A percentile compares a stretch with the other conserved stretches of the same genome.
phyloP scores from a whole-genome alignment of 2,113 vertebrate species.

The Alaudala cheleensis region DNA sequence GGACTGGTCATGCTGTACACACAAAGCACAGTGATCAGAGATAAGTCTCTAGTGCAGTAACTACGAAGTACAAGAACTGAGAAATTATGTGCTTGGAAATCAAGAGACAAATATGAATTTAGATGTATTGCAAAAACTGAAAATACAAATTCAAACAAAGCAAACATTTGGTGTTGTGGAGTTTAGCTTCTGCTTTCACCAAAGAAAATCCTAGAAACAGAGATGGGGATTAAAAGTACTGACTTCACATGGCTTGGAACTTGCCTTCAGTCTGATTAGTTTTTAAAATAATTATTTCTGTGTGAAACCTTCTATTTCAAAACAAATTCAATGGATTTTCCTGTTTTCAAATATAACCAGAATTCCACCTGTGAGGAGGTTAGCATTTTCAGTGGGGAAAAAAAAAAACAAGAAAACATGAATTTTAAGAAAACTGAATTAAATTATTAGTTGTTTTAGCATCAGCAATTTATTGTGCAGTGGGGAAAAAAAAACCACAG shows the following conservation, averaged over 20 bases:
- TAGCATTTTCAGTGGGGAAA: neutral
- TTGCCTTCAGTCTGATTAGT: neutral
- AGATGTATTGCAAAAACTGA: neutral
- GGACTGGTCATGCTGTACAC: neutral
- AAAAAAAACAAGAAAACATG: neutral
- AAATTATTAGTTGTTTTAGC: neutral
- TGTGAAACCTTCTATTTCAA: neutral
- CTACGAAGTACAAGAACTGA: neutral
- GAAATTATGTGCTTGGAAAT: neutral
- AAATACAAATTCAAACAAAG: neutral
- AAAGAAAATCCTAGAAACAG: neutral
- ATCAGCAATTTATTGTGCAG: neutral
- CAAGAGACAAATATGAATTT: neutral
- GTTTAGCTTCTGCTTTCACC: neutral
- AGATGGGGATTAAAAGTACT: neutral
- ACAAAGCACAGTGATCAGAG: neutral
- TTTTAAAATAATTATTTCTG: neutral
- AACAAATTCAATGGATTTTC: neutral
- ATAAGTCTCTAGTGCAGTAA: neutral
- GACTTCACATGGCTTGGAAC: neutral
- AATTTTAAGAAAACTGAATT: neutral
- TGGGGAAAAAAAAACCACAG: too few species aligned
- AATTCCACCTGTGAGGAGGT: neutral
- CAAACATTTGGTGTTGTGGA: neutral
- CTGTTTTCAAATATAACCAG: neutral